Percentiles rank a stretch among this genome's conserved stretches.
Evolutionary conservation across 2,888 invertebrate genomes (phyloP).

Genomic region (Lingula anatina): DNA sequence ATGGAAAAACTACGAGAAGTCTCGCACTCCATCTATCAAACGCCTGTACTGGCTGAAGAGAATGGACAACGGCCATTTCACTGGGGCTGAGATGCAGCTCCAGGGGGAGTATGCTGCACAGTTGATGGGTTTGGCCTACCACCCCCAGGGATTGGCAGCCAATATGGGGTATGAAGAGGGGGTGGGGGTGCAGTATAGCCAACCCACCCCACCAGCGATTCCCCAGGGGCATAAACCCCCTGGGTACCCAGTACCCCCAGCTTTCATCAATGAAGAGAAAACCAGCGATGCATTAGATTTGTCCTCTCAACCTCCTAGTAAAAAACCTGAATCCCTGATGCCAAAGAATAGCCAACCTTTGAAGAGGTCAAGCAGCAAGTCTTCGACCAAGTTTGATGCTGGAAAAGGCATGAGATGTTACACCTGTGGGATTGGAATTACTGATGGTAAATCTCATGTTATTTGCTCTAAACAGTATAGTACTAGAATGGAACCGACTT

Average conservation of each 20-base stretch:
- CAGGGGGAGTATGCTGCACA: conserved; percentile 91
- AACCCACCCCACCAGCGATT: too few relatives aligned
- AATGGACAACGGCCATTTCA: conserved; percentile 83
- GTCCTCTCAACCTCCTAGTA: conserved; percentile 12
- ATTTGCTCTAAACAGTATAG: conserved; percentile 75
- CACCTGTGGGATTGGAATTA: conserved; percentile 70
- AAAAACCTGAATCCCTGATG: background rate
- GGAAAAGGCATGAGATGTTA: conserved; percentile 87
- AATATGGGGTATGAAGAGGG: background rate
- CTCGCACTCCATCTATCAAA: conserved; percentile 78
- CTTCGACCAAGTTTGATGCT: too few relatives aligned
- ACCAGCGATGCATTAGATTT: conserved; percentile 25
- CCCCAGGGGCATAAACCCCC: too few relatives aligned
- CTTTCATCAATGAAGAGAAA: background rate
- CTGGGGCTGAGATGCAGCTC: conserved; percentile 64
- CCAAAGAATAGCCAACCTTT: too few relatives aligned
- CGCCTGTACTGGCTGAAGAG: conserved; percentile 89
- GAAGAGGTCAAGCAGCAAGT: too few relatives aligned
- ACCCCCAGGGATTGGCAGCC: conserved; percentile 14
- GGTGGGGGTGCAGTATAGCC: too few relatives aligned
- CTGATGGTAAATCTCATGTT: conserved; percentile 59
- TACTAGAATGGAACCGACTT: conserved; percentile 76
- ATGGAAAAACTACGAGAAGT: conserved; percentile 85
- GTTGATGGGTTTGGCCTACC: conserved; percentile 59
- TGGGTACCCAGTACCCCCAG: background rate